phyloP scores from a whole-genome alignment of 2,113 vertebrate genomes.

The Pelobates fuscus region DNA sequence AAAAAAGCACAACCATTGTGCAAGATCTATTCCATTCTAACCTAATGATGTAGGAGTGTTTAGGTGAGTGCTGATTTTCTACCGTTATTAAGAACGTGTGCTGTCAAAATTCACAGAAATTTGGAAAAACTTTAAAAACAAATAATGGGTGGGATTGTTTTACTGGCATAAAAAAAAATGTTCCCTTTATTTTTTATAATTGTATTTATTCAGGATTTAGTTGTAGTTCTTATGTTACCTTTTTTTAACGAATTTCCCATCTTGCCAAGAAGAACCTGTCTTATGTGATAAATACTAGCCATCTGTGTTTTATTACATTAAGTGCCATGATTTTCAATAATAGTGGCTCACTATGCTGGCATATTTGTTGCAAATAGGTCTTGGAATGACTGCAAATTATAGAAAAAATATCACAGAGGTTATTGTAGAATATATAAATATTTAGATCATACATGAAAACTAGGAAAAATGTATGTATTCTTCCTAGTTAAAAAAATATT shows the following conservation, averaged over 20 bases:
- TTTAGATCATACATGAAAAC: background rate
- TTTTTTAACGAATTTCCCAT: background rate
- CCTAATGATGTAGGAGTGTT: too few species aligned
- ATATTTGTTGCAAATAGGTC: slow-evolving; percentile 6
- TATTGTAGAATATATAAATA: background rate
- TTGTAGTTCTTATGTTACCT: slow-evolving; percentile 15
- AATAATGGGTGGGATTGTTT: background rate
- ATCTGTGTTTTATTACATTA: slow-evolving; percentile 32
- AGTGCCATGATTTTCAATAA: slow-evolving; percentile 14
- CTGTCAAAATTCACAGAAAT: too few species aligned
- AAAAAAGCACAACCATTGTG: too few species aligned
- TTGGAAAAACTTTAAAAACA: background rate
- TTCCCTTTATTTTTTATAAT: background rate
- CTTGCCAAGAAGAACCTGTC: slow-evolving; percentile 12
- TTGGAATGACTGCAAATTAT: slow-evolving; percentile 1
- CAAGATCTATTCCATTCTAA: too few species aligned
- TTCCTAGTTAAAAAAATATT: too few species aligned
- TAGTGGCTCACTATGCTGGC: background rate
- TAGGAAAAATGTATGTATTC: too few species aligned
- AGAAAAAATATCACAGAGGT: background rate
- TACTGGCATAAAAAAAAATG: background rate
- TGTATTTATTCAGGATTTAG: slow-evolving; percentile 8
- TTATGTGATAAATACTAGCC: slow-evolving; percentile 22
- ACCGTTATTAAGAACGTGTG: too few species aligned
- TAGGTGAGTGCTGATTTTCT: too few species aligned